Evolutionary conservation across 2,113 vertebrate genomes (phyloP).

Genomic region (Benitochromis conjunctus): DNA sequence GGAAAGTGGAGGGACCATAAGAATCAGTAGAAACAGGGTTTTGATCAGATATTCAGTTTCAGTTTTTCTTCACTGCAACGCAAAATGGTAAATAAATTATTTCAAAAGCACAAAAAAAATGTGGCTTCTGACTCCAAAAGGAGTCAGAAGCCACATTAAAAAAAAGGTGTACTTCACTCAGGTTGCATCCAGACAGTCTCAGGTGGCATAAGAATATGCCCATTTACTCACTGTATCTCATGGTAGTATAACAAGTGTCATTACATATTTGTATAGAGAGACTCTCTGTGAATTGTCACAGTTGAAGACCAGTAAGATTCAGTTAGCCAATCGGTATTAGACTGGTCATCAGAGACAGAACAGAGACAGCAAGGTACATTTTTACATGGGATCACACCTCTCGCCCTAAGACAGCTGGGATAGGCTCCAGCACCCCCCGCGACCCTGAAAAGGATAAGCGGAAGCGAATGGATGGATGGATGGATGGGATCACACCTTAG

Average conservation of each 20-base stretch:
- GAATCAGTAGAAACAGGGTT: not conserved
- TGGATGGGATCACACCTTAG: not conserved
- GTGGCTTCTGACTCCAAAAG: not conserved
- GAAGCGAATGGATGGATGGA: too few relatives aligned
- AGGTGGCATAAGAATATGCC: conserved; percentile 7
- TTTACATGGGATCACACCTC: not conserved
- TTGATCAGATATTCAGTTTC: not conserved
- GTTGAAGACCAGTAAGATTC: not conserved
- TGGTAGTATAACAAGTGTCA: not conserved
- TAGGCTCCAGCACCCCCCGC: too few relatives aligned
- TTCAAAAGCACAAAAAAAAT: not conserved
- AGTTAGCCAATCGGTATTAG: not conserved
- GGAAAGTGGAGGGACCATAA: not conserved
- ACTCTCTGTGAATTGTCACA: not conserved
- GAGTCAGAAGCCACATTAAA: not conserved
- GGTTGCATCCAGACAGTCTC: conserved; percentile 1
- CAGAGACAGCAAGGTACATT: not conserved
- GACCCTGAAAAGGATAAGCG: too few relatives aligned
- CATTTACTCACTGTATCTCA: not conserved
- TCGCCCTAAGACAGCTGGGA: too few relatives aligned
- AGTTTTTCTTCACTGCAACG: not conserved
- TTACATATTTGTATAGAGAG: not conserved
- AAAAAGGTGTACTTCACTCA: not conserved
- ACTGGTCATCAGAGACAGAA: not conserved
- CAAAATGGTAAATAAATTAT: not conserved